Conservation (phyloP, 23 tunicate genomes). For the Ascidia mentula region DNA sequence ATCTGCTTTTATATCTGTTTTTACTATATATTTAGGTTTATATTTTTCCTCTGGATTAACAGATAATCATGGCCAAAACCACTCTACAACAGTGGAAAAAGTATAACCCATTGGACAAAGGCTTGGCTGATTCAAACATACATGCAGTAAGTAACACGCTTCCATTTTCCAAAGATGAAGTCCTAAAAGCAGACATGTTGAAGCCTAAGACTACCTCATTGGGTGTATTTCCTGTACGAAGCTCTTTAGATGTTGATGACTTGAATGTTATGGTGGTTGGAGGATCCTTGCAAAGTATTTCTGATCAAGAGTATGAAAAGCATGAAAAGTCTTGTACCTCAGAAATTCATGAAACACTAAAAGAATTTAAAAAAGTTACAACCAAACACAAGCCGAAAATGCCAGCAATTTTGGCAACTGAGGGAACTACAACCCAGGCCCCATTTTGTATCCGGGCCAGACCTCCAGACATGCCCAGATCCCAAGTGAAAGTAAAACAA, state of each 20-base stretch:
- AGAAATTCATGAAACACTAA: neutral
- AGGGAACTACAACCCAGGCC: slow-evolving; percentile 69
- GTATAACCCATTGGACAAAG: slow-evolving; percentile 72
- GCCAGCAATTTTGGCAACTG: slow-evolving; percentile 74
- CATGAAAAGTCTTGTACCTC: neutral
- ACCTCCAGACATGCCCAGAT: slow-evolving; percentile 65
- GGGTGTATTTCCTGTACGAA: slow-evolving; percentile 64
- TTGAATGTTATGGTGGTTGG: slow-evolving; percentile 84
- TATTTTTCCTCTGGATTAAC: no score
- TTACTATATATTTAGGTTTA: no score
- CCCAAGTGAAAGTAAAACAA: slow-evolving; percentile 35
- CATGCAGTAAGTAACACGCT: slow-evolving; percentile 45
- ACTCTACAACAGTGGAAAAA: slow-evolving; percentile 56
- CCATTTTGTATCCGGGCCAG: slow-evolving; percentile 41
- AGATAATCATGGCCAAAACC: slow-evolving; percentile 5
- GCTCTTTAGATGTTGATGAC: slow-evolving; percentile 45
- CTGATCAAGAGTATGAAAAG: neutral
- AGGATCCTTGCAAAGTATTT: slow-evolving; percentile 9
- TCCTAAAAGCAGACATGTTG: slow-evolving; percentile 9
- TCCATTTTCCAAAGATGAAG: slow-evolving; percentile 52
- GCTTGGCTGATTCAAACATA: neutral
- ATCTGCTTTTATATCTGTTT: no score
- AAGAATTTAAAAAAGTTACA: neutral
- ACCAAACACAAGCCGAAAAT: slow-evolving; percentile 29
- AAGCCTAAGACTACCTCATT: slow-evolving; percentile 41